Percentiles rank a stretch among this genome's conserved stretches.
Evolutionary conservation across 2,113 vertebrate genomes (phyloP).

Genomic region (Ictidomys tridecemlineatus): DNA sequence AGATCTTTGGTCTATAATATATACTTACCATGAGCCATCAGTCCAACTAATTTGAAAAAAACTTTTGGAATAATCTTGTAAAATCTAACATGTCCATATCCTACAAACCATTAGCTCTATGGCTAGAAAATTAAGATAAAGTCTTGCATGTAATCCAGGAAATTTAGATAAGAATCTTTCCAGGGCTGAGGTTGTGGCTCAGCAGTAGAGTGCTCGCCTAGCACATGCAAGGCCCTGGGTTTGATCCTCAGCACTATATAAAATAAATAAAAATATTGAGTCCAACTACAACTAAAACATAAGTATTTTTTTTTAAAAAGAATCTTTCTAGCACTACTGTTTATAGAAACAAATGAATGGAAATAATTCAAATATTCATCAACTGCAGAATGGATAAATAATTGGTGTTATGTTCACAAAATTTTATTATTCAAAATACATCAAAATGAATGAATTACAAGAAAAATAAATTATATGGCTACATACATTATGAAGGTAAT

Average conservation of each 20-base stretch:
- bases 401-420: neutral
- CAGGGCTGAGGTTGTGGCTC: too few species aligned
- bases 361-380: neutral
- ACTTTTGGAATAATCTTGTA: neutral
- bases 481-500: neutral
- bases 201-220: too few species aligned
- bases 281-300: too few species aligned
- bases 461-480: neutral
- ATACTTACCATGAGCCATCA: neutral
- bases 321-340: neutral
- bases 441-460: neutral
- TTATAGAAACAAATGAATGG: neutral
- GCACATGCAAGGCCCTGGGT: too few species aligned
- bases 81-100: neutral
- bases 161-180: neutral
- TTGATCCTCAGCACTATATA: too few species aligned
- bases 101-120: neutral
- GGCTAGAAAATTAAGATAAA: neutral
- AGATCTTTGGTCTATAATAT: neutral
- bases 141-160: neutral
- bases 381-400: neutral
- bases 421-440: neutral
- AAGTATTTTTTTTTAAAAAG: neutral
- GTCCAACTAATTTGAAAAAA: neutral
- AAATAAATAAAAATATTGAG: too few species aligned